These are phyloP conservation scores for Gobio occitaniae DNA, from an alignment of 2,797 vertebrate species.

Conservation along the genomic window DNA sequence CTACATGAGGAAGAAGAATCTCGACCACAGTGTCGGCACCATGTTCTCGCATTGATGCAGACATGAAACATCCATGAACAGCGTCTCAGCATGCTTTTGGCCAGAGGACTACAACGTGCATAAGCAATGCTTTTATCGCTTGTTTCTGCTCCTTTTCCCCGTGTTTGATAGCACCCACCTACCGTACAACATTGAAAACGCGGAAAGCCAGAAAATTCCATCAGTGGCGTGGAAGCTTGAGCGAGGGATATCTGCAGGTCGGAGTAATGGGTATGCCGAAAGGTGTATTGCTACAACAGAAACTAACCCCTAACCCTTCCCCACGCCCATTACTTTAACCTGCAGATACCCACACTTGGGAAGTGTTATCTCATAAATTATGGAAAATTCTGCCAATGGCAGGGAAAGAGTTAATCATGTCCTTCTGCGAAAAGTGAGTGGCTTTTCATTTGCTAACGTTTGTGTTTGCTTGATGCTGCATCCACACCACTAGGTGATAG, in stretches of 20 bases:
- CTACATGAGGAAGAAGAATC: too few relatives aligned
- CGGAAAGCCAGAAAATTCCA: neutral
- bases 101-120: too few relatives aligned
- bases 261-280: too few relatives aligned
- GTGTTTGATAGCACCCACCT: neutral
- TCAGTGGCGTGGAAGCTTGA: neutral
- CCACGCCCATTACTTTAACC: too few relatives aligned
- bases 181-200: neutral
- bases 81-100: too few relatives aligned
- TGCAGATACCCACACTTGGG: too few relatives aligned
- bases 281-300: too few relatives aligned
- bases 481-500: neutral
- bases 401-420: neutral
- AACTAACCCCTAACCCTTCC: too few relatives aligned
- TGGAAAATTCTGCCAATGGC: neutral
- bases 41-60: too few relatives aligned
- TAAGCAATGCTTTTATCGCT: neutral
- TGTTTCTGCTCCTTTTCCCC: neutral
- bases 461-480: neutral
- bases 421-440: neutral
- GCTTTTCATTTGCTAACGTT: constrained; percentile 1
- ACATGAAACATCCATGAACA: too few relatives aligned
- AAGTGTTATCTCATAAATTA: neutral
- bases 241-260: too few relatives aligned
- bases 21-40: too few relatives aligned